Evolutionary conservation across 1,140 invertebrate species (phyloP).

Genomic region (Ephestia elutella): DNA sequence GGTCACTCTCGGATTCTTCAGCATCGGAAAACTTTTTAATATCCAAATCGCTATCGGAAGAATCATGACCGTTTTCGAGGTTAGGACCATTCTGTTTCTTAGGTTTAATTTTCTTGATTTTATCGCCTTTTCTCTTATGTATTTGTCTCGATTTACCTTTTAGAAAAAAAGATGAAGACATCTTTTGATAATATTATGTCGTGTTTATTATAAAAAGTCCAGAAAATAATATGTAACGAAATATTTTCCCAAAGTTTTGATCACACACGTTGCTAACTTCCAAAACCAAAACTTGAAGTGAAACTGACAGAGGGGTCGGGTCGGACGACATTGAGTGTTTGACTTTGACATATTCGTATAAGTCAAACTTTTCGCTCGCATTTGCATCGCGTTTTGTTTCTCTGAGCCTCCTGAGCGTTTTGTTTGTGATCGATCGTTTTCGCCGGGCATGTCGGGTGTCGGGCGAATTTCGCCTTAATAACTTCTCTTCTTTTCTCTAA

Average conservation of each 20-base stretch:
- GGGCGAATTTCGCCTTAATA: too few relatives aligned
- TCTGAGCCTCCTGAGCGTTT: too few relatives aligned
- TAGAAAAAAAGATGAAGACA: constrained; percentile 77
- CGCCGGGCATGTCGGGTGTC: too few relatives aligned
- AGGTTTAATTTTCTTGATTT: constrained; percentile 45
- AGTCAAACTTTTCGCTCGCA: too few relatives aligned
- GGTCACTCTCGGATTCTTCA: constrained; percentile 80
- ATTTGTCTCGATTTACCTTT: constrained; percentile 76
- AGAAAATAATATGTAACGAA: constrained; percentile 15
- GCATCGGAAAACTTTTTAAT: constrained; percentile 72
- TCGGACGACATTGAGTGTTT: too few relatives aligned
- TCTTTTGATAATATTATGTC: constrained; percentile 33
- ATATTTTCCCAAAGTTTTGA: constrained; percentile 29
- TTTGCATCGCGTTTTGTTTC: too few relatives aligned
- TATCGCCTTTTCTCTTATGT: constrained; percentile 72
- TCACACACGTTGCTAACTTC: constrained; percentile 7
- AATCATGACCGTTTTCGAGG: constrained; percentile 75
- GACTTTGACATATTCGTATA: too few relatives aligned
- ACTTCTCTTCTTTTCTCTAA: too few relatives aligned
- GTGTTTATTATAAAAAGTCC: background rate
- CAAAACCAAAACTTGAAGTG: too few relatives aligned
- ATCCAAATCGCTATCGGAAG: constrained; percentile 68
- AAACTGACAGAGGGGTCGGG: too few relatives aligned
- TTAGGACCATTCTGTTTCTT: constrained; percentile 63
- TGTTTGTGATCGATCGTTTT: too few relatives aligned